Evolutionary conservation across 2,888 invertebrate species (phyloP).

Genomic region (Penaeus monodon): DNA sequence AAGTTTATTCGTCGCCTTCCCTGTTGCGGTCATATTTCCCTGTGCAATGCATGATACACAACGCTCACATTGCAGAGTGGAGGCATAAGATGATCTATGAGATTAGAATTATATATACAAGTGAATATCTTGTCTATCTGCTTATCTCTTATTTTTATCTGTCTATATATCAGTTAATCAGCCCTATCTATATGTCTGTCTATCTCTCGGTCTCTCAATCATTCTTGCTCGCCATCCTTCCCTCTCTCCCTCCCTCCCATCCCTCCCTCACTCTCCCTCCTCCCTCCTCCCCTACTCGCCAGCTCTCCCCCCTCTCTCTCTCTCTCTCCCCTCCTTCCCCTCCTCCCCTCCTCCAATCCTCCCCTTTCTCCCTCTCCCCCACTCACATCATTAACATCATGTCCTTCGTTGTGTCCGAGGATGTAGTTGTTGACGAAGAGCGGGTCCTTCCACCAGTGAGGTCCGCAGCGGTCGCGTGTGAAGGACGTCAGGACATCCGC

Average conservation of each 20-base stretch:
- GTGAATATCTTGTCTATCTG: too few relatives aligned
- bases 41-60: too few relatives aligned
- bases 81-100: too few relatives aligned
- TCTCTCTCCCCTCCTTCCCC: neutral
- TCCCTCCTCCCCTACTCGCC: too few relatives aligned
- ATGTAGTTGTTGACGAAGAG: slow-evolving; percentile 39
- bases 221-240: neutral
- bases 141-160: too few relatives aligned
- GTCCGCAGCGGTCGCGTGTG: neutral
- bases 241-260: neutral
- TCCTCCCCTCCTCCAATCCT: neutral
- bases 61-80: too few relatives aligned
- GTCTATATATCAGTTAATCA: too few relatives aligned
- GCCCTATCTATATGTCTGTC: too few relatives aligned
- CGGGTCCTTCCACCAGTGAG: slow-evolving; percentile 41
- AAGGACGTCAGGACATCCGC: neutral
- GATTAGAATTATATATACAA: too few relatives aligned
- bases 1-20: too few relatives aligned
- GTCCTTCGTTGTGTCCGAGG: slow-evolving; percentile 1
- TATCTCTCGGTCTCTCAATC: neutral
- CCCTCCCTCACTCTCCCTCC: neutral
- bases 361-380: neutral
- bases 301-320: neutral
- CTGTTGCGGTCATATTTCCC: too few relatives aligned
- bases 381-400: slow-evolving; percentile 28